Percentiles rank a stretch among this genome's conserved stretches.
phyloP scores from a whole-genome alignment of 2,797 vertebrate genomes.

The Gymnothorax javanicus region DNA sequence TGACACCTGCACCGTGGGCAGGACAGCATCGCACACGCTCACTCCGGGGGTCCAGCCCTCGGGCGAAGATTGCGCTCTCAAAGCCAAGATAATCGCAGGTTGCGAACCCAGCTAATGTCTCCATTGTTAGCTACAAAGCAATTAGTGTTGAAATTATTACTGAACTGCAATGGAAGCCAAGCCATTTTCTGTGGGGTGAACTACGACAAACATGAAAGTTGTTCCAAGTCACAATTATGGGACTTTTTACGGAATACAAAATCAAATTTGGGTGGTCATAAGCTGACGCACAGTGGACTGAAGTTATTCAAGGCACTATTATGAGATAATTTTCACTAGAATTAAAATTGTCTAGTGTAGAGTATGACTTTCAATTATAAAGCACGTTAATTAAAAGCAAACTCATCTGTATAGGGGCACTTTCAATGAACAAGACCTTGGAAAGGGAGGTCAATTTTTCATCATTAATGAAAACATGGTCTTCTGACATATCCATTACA shows the following conservation, averaged over 20 bases:
- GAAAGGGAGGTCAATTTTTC: neutral
- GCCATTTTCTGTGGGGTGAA: neutral
- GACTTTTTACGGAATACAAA: neutral
- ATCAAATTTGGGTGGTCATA: neutral
- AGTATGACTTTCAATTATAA: neutral
- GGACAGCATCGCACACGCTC: neutral
- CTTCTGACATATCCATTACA: neutral
- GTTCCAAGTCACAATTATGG: neutral
- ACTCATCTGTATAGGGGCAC: neutral
- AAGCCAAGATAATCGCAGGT: neutral
- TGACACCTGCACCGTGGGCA: neutral
- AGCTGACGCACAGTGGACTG: too few species aligned
- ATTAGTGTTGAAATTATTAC: neutral
- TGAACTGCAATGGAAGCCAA: neutral
- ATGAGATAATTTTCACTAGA: neutral
- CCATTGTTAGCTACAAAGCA: neutral
- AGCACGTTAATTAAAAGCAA: neutral
- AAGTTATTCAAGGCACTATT: neutral
- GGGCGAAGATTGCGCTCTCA: neutral
- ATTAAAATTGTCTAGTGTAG: neutral
- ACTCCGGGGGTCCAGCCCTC: neutral
- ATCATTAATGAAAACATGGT: neutral
- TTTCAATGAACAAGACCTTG: neutral
- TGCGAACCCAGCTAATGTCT: neutral
- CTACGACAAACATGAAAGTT: neutral